phyloP scores from a whole-genome alignment of 1,140 invertebrate species.

The Dufourea novaeangliae region DNA sequence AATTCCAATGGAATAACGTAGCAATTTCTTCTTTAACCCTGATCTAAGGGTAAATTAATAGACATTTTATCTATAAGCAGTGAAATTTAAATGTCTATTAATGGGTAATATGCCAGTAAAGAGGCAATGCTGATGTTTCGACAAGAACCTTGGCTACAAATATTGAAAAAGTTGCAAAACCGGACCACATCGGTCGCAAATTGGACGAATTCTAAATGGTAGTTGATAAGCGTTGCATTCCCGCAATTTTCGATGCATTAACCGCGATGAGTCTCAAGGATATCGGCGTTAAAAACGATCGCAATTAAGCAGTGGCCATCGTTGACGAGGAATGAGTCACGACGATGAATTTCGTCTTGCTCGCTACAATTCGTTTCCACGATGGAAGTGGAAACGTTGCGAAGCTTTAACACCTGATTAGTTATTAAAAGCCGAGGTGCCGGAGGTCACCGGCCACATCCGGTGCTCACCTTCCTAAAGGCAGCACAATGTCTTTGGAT shows the following conservation, averaged over 20 bases:
- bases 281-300: constrained; percentile 14
- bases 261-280: constrained; percentile 46
- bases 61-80: no score
- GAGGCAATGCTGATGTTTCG: no score
- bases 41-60: no score
- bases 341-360: constrained; percentile 30
- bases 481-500: constrained; percentile 27
- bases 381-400: background rate
- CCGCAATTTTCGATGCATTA: constrained; percentile 52
- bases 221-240: constrained; percentile 11
- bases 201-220: background rate
- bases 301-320: constrained; percentile 10
- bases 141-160: background rate
- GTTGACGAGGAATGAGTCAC: constrained; percentile 44
- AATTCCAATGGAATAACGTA: no score
- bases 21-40: no score
- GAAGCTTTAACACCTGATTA: constrained; percentile 40
- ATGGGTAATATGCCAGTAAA: no score
- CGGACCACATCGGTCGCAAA: background rate
- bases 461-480: constrained; percentile 27
- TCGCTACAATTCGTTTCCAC: background rate
- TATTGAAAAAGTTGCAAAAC: no score
- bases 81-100: no score
- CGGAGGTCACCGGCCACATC: constrained; percentile 44
- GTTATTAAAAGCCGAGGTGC: constrained; percentile 52